Conservation (phyloP, 2,888 invertebrate species). For the Phyllotreta cruciferae region DNA sequence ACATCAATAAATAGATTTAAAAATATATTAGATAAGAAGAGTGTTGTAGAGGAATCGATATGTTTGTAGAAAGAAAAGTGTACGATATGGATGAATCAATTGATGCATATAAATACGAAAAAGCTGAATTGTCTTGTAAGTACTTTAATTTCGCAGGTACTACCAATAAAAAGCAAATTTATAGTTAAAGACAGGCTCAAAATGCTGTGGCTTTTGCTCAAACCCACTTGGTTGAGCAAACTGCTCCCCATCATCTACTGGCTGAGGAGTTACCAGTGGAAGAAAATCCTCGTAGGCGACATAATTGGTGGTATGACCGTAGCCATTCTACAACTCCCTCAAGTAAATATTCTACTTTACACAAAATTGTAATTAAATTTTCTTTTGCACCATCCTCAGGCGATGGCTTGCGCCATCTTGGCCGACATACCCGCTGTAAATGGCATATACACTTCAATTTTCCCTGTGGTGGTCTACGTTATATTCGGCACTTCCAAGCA, state of each 20-base stretch:
- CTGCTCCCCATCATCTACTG: slow-evolving; percentile 69
- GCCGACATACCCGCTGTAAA: slow-evolving; percentile 77
- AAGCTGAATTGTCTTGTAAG: slow-evolving; percentile 55
- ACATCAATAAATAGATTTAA: slow-evolving; percentile 37
- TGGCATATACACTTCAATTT: slow-evolving; percentile 85
- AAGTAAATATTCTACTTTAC: slow-evolving; percentile 64
- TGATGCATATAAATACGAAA: slow-evolving; percentile 68
- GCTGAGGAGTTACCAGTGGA: slow-evolving; percentile 71
- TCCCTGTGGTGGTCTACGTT: slow-evolving; percentile 86
- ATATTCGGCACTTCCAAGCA: slow-evolving; percentile 89
- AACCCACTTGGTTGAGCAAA: slow-evolving; percentile 41
- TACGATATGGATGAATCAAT: slow-evolving; percentile 73
- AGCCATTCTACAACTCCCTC: slow-evolving; percentile 89
- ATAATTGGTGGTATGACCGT: slow-evolving; percentile 85
- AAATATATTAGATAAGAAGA: slow-evolving; percentile 49
- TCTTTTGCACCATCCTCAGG: slow-evolving; percentile 57
- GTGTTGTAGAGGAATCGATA: slow-evolving; percentile 41
- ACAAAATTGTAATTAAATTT: slow-evolving; percentile 35
- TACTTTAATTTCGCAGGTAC: background rate
- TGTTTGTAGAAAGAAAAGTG: slow-evolving; percentile 67
- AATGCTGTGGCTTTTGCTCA: slow-evolving; percentile 37
- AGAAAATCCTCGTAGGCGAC: slow-evolving; percentile 72
- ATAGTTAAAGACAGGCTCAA: slow-evolving; percentile 41
- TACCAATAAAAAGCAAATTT: slow-evolving; percentile 56
- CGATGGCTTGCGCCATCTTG: slow-evolving; percentile 80